These are phyloP conservation scores for Sciaenops ocellatus DNA, from an alignment of 2,797 vertebrate species.

Conservation along the genomic window DNA sequence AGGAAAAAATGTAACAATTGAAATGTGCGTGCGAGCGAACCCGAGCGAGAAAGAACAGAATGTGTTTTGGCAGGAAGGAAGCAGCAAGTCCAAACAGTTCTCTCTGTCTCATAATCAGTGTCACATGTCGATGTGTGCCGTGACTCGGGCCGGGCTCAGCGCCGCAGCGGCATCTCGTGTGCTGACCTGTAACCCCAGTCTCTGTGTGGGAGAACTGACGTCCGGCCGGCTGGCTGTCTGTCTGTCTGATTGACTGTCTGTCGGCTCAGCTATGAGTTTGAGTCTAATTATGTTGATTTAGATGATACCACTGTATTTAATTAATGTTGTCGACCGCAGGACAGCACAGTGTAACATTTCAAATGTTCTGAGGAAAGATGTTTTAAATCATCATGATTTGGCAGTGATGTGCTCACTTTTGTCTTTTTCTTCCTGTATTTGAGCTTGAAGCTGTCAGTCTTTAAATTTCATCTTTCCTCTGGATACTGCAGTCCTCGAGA, in stretches of 20 bases:
- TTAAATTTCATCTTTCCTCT: no score
- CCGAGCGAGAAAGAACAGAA: constrained; percentile 67
- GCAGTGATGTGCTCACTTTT: background rate
- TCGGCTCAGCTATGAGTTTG: background rate
- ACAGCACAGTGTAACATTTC: background rate
- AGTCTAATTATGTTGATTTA: background rate
- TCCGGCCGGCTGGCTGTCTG: background rate
- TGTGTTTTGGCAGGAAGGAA: constrained; percentile 77
- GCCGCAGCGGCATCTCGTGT: background rate
- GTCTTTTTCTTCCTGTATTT: background rate
- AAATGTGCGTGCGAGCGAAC: constrained; percentile 35
- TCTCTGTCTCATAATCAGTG: constrained; percentile 46
- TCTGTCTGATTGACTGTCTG: background rate
- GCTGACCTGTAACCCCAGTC: background rate
- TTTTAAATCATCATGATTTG: background rate
- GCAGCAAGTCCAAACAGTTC: constrained; percentile 61
- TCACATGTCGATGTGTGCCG: constrained; percentile 58
- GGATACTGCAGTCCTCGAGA: no score
- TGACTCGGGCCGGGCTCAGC: constrained; percentile 6
- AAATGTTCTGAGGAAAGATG: background rate
- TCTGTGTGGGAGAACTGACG: background rate
- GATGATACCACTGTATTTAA: background rate
- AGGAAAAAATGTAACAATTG: constrained; percentile 14
- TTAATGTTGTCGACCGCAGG: background rate
- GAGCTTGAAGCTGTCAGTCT: background rate